These are phyloP conservation scores for Megaceryle torquata DNA, from an alignment of 2,113 vertebrate species.

Conservation along the genomic window DNA sequence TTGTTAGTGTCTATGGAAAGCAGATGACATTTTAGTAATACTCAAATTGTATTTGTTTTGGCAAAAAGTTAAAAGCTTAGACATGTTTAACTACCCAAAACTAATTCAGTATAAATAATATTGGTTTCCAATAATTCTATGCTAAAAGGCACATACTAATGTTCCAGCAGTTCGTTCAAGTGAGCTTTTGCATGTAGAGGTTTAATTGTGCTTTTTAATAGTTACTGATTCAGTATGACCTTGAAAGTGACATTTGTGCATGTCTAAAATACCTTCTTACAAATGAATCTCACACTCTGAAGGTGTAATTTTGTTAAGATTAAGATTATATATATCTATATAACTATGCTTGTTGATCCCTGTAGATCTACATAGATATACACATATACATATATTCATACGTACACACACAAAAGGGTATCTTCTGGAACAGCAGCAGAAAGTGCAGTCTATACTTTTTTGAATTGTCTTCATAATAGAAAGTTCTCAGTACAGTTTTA, in stretches of 20 bases:
- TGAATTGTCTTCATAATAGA: slow-evolving; percentile 9
- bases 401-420: slow-evolving; percentile 44
- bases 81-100: slow-evolving; percentile 55
- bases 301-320: slow-evolving; percentile 43
- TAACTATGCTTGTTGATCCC: slow-evolving; percentile 53
- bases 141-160: slow-evolving; percentile 80
- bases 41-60: slow-evolving; percentile 59
- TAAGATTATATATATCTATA: slow-evolving; percentile 50
- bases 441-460: slow-evolving; percentile 56
- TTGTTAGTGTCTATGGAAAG: slow-evolving; percentile 45
- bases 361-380: slow-evolving; percentile 60
- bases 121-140: slow-evolving; percentile 58
- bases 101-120: slow-evolving; percentile 67
- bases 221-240: slow-evolving; percentile 65
- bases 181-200: slow-evolving; percentile 68
- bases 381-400: slow-evolving; percentile 58
- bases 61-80: slow-evolving; percentile 69
- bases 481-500: neutral
- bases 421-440: slow-evolving; percentile 43
- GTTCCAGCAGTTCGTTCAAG: slow-evolving; percentile 73
- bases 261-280: slow-evolving; percentile 61
- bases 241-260: slow-evolving; percentile 75
- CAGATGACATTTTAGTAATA: slow-evolving; percentile 50
- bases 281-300: slow-evolving; percentile 40
- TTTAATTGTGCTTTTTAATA: slow-evolving; percentile 79